These are phyloP conservation scores for Uloborus plumipes DNA, from an alignment of 2,888 invertebrate genomes.

Conservation along the genomic window DNA sequence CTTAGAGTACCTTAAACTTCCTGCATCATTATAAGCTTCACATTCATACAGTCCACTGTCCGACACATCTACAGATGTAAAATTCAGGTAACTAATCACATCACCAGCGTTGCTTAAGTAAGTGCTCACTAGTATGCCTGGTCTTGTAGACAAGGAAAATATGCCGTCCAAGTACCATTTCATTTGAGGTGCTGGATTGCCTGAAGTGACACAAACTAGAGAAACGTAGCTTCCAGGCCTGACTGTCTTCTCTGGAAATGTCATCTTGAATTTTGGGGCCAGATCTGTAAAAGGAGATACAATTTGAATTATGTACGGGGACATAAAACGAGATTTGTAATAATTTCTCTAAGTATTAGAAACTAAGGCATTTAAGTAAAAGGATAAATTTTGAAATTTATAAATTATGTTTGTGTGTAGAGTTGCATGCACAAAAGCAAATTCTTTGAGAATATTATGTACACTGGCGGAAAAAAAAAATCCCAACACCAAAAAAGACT, in stretches of 20 bases:
- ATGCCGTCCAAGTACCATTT: slow-evolving; percentile 66
- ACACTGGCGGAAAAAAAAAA: no score
- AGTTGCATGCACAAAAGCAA: no score
- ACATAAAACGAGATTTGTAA: no score
- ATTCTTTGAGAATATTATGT: no score
- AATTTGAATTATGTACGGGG: no score
- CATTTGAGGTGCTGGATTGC: slow-evolving; percentile 66
- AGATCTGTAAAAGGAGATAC: slow-evolving; percentile 70
- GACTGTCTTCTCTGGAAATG: slow-evolving; percentile 66
- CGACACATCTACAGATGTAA: slow-evolving; percentile 61
- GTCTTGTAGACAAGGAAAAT: slow-evolving; percentile 56
- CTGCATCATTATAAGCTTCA: slow-evolving; percentile 66
- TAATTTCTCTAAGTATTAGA: no score
- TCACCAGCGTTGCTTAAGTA: slow-evolving; percentile 49
- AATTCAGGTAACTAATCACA: slow-evolving; percentile 60
- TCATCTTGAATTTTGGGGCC: slow-evolving; percentile 69
- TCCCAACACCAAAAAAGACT: no score
- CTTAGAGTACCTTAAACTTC: slow-evolving; percentile 55
- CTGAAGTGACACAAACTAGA: slow-evolving; percentile 63
- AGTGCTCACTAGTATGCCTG: slow-evolving; percentile 61
- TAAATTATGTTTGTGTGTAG: no score
- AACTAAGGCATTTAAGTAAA: no score
- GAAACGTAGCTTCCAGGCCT: slow-evolving; percentile 65
- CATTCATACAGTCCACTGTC: slow-evolving; percentile 67
- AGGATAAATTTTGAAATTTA: no score